Evolutionary conservation across 2,113 vertebrate species (phyloP), one percentile per base, ranked within the genome.

Genomic region (Catharus minimus): DNA sequence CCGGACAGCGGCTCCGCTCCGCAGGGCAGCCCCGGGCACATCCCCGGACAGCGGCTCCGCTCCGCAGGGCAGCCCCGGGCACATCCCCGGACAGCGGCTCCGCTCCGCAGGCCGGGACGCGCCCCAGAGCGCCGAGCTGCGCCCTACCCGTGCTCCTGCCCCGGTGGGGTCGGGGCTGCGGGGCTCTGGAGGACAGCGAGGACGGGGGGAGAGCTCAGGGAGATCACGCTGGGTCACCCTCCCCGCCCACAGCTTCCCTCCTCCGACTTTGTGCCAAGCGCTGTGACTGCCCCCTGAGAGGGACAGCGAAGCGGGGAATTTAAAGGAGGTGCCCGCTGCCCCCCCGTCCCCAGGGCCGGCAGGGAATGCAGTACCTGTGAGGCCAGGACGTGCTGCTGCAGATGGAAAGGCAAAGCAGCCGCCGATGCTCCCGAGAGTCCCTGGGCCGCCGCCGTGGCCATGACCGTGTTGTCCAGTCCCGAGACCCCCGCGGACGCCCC

Each of bases 321-420:
- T 5, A 17, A 49, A 56, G 27, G 61, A 33, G 33, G 10, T 53
- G n/a, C 32, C 39, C 82, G 7, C 57, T 53, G 43, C 11, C 15
- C 26, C 10, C 12, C 18, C 11, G 4, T 5, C 2, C 46, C 38
- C 47, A 17, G 5, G 36, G 30, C 3, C 10, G 14, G 21, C 46
- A 39, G 39, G 49, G 12, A 11, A 1, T 1, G 53, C 60, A 0
- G 95, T 99, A 99, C 99, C 99, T 99, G 99, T 3, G 99, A 99
- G 72, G 99, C 99, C 97, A 99, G 96, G 94, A 99, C 98, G 22
- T 99, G 99, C 94, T 99, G 99, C 95, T 99, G 99, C 91, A 99
- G 98, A 95, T 99, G 99, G 92, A 99, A 99, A 38, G 99, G 99
- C 82, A 99, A 94, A 69, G 98, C 98, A 20, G 98, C 97, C 1